These are phyloP conservation scores for Volucella bombylans DNA, from an alignment of 2,888 invertebrate genomes.

Conservation along the genomic window DNA sequence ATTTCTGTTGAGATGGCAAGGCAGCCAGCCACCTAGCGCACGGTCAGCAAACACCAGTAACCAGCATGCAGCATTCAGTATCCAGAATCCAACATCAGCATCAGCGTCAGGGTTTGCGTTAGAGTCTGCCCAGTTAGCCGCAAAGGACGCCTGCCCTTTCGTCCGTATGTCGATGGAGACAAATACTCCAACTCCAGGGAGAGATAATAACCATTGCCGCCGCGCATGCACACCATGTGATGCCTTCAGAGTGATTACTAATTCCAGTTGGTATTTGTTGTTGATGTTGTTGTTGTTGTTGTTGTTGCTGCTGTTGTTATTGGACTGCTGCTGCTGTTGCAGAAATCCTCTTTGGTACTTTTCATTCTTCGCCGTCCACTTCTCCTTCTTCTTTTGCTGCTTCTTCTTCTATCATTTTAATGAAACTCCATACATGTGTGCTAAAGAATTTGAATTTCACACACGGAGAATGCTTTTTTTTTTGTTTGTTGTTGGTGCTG, in stretches of 20 bases:
- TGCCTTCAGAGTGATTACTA: conserved; percentile 72
- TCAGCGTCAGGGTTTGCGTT: conserved; percentile 5
- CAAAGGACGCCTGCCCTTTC: conserved; percentile 62
- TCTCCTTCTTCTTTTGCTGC: conserved; percentile 49
- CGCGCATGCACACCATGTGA: conserved; percentile 74
- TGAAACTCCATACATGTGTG: conserved; percentile 76
- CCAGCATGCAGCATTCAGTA: conserved; percentile 1
- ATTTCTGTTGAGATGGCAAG: conserved; percentile 68
- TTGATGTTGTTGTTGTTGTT: conserved; percentile 29
- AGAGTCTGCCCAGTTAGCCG: conserved; percentile 59
- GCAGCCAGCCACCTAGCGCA: conserved; percentile 71
- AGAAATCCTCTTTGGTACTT: conserved; percentile 32
- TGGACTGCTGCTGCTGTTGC: conserved; percentile 19
- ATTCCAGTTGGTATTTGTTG: conserved; percentile 71
- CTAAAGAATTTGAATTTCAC: conserved; percentile 79
- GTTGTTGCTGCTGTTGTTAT: conserved; percentile 17
- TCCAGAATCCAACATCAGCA: not conserved
- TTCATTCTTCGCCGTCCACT: conserved; percentile 35
- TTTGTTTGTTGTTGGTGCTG: conserved; percentile 18
- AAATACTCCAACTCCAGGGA: conserved; percentile 73
- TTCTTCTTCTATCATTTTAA: conserved; percentile 66
- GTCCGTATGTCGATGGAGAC: conserved; percentile 67
- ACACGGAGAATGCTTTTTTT: conserved; percentile 74
- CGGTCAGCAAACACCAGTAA: conserved; percentile 49
- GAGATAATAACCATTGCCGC: conserved; percentile 73